phyloP scores from a whole-genome alignment of 2,888 invertebrate species.

The Odontothrips loti region DNA sequence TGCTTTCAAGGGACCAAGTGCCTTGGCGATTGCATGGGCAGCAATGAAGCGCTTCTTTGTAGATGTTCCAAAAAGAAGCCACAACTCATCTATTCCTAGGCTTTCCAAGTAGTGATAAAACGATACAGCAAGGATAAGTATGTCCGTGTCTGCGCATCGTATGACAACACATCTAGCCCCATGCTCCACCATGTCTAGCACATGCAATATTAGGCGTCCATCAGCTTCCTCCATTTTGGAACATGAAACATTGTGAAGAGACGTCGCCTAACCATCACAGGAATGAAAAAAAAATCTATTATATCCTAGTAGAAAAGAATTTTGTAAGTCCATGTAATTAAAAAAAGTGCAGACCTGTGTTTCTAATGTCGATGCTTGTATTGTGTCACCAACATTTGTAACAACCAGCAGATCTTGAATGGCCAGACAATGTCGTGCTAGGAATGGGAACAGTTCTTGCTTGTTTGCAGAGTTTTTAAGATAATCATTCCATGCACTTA shows the following conservation, averaged over 20 bases:
- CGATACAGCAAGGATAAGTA: constrained; percentile 27
- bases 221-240: too few relatives aligned
- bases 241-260: too few relatives aligned
- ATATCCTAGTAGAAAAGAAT: too few relatives aligned
- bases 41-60: constrained; percentile 7
- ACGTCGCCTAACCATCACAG: too few relatives aligned
- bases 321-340: not conserved
- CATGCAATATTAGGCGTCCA: too few relatives aligned
- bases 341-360: not conserved
- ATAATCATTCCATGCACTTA: not conserved
- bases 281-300: too few relatives aligned
- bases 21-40: constrained; percentile 30
- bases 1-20: constrained; percentile 20
- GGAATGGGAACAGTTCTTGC: not conserved
- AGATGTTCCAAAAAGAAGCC: constrained; percentile 28
- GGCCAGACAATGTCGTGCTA: not conserved
- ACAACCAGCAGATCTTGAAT: not conserved
- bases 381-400: not conserved
- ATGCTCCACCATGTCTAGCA: not conserved
- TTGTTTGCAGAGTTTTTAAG: not conserved
- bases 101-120: not conserved
- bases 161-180: constrained; percentile 23
- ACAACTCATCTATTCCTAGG: constrained; percentile 17
- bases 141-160: constrained; percentile 27
- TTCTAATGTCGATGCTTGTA: not conserved